phyloP scores from a whole-genome alignment of 1,140 invertebrate genomes.

The Drosophila melanogaster region Release_6_plus_ISO1_MT NT_033777.3:7347501-7348000 shows the following conservation, averaged over 20 bases:
- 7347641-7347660: background rate
- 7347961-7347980: slow-evolving; percentile 44
- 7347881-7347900: background rate
- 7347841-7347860: too few relatives aligned
- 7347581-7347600: slow-evolving; percentile 37
- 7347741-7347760: background rate
- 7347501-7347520: slow-evolving; percentile 22
- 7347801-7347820: too few relatives aligned
- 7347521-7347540: slow-evolving; percentile 20
- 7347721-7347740: background rate
- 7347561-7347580: slow-evolving; percentile 33
- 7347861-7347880: too few relatives aligned
- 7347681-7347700: background rate
- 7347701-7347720: too few relatives aligned
- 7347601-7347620: slow-evolving; percentile 7
- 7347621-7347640: slow-evolving; percentile 24
- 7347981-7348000: slow-evolving; percentile 72
- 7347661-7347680: background rate
- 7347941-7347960: slow-evolving; percentile 5
- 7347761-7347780: background rate
- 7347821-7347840: too few relatives aligned
- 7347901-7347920: background rate
- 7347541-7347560: slow-evolving; percentile 14
- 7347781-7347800: background rate
- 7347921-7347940: background rate